Base-by-base conservation (phyloP, 2,797 vertebrate species). In the Vultur gryphus region DNA sequence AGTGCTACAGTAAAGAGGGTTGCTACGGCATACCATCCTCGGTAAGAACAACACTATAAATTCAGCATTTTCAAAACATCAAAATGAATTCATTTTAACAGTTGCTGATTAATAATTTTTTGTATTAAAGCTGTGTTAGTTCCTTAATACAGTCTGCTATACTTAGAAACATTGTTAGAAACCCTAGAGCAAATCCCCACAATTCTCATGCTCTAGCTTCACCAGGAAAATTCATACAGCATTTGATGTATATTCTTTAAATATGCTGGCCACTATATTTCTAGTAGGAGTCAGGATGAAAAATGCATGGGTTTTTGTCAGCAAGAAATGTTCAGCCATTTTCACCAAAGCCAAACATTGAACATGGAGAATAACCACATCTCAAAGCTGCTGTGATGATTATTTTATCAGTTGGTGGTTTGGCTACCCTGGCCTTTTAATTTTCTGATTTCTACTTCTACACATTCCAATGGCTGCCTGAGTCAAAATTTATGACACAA, bases 41-140 rank as follows among this genome's bases (percentile, higher is more conserved):
- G 81, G 98, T 98, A 93, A 98, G 97, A 83, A 37, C 16, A 70
- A 35, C 16, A 37, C 4, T 43, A 28, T 28, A 51, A 69, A 58
- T 69, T 84, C 35, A 59, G 5, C 20, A 23, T 37, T 69, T 78
- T 62, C 33, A 48, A 65, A 87, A 66, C 17, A 80, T 14, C 18
- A 20, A 77, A 64, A 66, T 43, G 0, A 89, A 48, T 78, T 41
- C 6, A 72, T 70, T 73, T 55, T 66, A 65, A 52, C 8, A 35
- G 25, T 21, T 90, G 6, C 16, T 84, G 28, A 58, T 39, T 55
- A 61, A 44, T 55, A 31, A 9, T 52, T 71, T 77, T 52, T 67
- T 43, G 9, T 10, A 52, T 67, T 80, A 41, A 85, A 87, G 87
- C 65, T 48, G 4, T 18, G 5, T 43, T 70, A 58, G 10, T 37